Evolutionary conservation across 2,797 vertebrate genomes (phyloP).

Genomic region (Oophaga sylvatica): DNA sequence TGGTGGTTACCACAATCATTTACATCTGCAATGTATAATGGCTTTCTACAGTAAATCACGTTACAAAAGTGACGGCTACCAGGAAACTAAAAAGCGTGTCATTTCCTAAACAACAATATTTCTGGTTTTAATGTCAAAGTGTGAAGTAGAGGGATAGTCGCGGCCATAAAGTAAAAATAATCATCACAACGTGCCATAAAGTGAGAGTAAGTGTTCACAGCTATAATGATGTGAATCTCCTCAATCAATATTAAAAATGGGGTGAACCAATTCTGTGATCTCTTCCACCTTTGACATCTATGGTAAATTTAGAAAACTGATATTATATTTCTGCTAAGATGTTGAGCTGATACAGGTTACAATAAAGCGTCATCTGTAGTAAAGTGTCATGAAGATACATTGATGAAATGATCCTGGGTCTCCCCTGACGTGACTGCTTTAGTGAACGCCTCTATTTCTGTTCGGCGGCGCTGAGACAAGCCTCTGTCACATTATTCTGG

Average conservation of each 20-base stretch:
- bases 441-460: no score
- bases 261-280: neutral
- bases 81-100: neutral
- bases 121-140: neutral
- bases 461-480: no score
- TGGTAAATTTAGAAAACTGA: no score
- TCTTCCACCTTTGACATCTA: no score
- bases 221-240: neutral
- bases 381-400: no score
- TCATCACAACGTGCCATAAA: neutral
- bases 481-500: no score
- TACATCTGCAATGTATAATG: constrained; percentile 4
- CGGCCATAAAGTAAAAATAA: neutral
- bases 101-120: neutral
- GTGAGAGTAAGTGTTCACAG: neutral
- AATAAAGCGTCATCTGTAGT: no score
- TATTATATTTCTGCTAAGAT: no score
- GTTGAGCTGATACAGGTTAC: no score
- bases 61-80: neutral
- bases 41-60: neutral
- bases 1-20: neutral
- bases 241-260: neutral
- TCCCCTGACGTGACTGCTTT: no score
- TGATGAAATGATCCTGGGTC: no score
- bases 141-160: neutral